Evolutionary conservation across 2,113 vertebrate species (phyloP).

Genomic region (Phaethon lepturus): DNA sequence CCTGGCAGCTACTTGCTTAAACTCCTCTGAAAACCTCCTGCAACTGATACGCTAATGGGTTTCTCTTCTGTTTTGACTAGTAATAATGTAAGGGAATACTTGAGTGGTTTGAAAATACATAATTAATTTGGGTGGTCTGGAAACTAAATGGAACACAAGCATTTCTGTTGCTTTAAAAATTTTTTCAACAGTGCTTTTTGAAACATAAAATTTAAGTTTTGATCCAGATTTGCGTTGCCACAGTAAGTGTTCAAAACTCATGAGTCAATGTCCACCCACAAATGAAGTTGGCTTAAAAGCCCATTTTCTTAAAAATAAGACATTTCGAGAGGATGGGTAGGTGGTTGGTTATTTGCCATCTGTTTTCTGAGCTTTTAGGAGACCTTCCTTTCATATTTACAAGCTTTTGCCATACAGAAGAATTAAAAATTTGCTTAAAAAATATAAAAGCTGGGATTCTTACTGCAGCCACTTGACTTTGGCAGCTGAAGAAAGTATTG

Average conservation of each 20-base stretch:
- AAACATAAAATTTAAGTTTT: not conserved
- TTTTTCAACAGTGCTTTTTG: not conserved
- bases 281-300: constrained; percentile 38
- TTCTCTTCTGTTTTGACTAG: not conserved
- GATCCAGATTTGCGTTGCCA: constrained; percentile 35
- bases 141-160: not conserved
- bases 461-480: not conserved
- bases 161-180: not conserved
- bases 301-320: constrained; percentile 66
- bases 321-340: constrained; percentile 46
- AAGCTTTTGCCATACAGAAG: not conserved
- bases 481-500: not conserved
- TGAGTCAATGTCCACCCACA: constrained; percentile 65
- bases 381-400: constrained; percentile 10
- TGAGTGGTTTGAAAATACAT: not conserved
- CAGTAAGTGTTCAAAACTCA: constrained; percentile 33
- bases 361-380: constrained; percentile 41
- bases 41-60: not conserved
- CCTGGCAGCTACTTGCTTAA: not conserved
- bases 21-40: not conserved
- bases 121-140: not conserved
- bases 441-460: not conserved
- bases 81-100: not conserved
- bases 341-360: constrained; percentile 61
- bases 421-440: not conserved